These are phyloP conservation scores for Drosophila melanica DNA, from an alignment of 1,140 invertebrate genomes.

Conservation along the genomic window DNA sequence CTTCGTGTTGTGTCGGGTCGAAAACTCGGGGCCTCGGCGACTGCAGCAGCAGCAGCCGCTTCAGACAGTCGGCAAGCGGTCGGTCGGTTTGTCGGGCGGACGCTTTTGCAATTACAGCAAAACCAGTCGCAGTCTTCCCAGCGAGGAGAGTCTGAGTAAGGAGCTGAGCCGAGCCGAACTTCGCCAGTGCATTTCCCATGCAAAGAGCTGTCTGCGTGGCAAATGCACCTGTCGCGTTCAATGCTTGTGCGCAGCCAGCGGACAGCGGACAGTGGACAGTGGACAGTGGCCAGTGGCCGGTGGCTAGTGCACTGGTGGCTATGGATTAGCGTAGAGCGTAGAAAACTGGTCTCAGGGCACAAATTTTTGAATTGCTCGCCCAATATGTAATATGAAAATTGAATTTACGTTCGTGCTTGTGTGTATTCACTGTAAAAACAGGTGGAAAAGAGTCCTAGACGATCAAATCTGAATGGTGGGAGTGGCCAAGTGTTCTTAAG, in stretches of 20 bases:
- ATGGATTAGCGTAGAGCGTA: background rate
- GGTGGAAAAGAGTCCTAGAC: no score
- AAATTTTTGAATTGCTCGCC: constrained; percentile 8
- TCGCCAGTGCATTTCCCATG: constrained; percentile 2
- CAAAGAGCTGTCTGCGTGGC: constrained; percentile 62
- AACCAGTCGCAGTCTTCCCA: constrained; percentile 43
- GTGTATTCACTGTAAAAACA: background rate
- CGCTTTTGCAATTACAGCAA: constrained; percentile 23
- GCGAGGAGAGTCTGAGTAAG: constrained; percentile 7
- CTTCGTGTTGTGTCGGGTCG: background rate
- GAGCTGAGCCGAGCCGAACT: constrained; percentile 20
- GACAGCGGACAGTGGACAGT: background rate
- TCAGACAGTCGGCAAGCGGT: constrained; percentile 9
- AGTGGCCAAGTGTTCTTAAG: no score
- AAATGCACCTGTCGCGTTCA: constrained; percentile 73
- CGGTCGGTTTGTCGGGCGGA: background rate
- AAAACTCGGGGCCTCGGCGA: background rate
- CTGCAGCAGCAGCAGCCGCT: background rate
- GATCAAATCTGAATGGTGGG: no score
- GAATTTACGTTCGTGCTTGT: background rate
- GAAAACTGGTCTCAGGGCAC: constrained; percentile 24
- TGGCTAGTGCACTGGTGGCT: background rate
- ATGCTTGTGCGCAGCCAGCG: constrained; percentile 50
- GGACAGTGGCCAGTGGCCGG: background rate
- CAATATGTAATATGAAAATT: background rate